These are phyloP conservation scores for Burhinus oedicnemus DNA, from an alignment of 2,113 vertebrate species.

Conservation along the genomic window DNA sequence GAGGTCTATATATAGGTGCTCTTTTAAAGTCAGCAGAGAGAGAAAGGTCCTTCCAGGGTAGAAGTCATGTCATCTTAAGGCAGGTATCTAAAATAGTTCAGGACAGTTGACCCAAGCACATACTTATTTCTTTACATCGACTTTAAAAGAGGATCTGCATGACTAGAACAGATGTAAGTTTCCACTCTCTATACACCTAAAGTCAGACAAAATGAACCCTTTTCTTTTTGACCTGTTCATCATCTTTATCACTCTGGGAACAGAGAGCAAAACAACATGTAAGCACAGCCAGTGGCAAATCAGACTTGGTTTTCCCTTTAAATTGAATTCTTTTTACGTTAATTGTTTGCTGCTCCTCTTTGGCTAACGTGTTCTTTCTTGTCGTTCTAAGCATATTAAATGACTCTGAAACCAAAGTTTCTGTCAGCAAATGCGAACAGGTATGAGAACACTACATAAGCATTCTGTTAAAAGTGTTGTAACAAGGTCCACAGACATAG, in stretches of 20 bases:
- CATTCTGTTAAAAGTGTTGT: background rate
- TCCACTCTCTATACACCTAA: background rate
- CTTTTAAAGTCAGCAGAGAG: background rate
- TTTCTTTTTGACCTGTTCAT: background rate
- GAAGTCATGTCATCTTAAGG: background rate
- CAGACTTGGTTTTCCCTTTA: background rate
- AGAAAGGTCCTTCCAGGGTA: slow-evolving; percentile 3
- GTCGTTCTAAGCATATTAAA: background rate
- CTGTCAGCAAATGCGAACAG: background rate
- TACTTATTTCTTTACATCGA: background rate
- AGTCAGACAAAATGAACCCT: background rate
- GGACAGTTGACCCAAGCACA: background rate
- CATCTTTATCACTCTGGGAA: background rate
- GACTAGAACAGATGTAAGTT: background rate
- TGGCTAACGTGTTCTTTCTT: background rate
- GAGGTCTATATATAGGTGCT: background rate
- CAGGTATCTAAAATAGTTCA: background rate
- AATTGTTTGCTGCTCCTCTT: background rate
- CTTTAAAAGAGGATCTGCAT: background rate
- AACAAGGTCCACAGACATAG: background rate
- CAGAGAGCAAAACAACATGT: background rate
- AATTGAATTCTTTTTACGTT: background rate
- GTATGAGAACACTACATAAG: background rate
- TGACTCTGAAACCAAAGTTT: background rate
- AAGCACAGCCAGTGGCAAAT: background rate